Base-by-base conservation (phyloP, 2,113 vertebrate genomes). In the Pseudorhombus dupliciocellatus region DNA sequence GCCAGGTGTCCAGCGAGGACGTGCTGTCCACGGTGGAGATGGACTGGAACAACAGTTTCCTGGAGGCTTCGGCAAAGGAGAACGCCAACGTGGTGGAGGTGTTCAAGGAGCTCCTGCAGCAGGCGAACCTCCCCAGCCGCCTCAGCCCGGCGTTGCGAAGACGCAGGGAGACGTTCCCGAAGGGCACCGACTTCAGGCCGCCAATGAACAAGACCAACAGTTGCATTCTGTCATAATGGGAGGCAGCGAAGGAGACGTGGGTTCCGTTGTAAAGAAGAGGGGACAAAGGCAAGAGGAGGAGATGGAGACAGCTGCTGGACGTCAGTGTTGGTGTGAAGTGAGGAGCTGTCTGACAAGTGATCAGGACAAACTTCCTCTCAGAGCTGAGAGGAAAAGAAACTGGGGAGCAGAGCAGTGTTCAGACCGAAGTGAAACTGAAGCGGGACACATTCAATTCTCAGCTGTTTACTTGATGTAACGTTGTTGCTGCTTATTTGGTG, bases 121-220 rank as follows among this genome's bases (percentile, higher is more conserved):
- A 95, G 81, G 89, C 83, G 0, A 95, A 95, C 86, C 90, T 96
- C 51, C 95, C 96, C 60, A 90, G 94, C 77, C 88, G 92, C 26
- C 92, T 96, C 78, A 96, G 96, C 87, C 96, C 96, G 0, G 93
- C 94, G 0, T 88, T 96, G 42, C 90, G 93, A 50, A 92, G 93
- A 67, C 95, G 96, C 72, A 91, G 96, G 72, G 95, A 97, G 90
- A 97, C 96, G 2, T 92, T 97, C 57, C 95, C 95, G 11, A 96
- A 94, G 57, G 93, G 94, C 84, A 87, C 75, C 20, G 70, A 74
- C 20, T 70, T 92, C 34, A 76, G 96, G 61, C 96, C 96, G 0
- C 96, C 96, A 72, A 97, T 97, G 95, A 97, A 96, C 92, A 97
- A 97, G 84, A 95, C 96, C 90, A 97, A 97, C 91, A 97, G 96